phyloP scores from a whole-genome alignment of 2,113 vertebrate species.

The Osmerus mordax region DNA sequence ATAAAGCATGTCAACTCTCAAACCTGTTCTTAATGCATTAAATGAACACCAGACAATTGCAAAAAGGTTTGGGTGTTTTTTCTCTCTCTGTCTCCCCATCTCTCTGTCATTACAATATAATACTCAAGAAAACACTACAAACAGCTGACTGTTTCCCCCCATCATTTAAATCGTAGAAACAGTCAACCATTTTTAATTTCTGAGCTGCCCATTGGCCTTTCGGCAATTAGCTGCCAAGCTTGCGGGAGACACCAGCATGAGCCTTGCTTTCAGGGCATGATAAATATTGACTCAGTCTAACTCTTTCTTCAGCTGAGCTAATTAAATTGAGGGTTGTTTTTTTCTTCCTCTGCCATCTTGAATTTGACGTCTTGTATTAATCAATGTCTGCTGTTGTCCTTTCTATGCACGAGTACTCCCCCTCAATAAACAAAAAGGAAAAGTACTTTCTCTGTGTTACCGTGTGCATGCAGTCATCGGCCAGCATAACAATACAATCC shows the following conservation, averaged over 20 bases:
- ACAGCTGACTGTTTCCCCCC: too few species aligned
- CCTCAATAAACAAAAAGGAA: neutral
- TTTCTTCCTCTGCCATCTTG: conserved; percentile 58
- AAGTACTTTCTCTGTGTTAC: neutral
- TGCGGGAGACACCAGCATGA: conserved; percentile 22
- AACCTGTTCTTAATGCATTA: too few species aligned
- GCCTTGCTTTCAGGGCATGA: conserved; percentile 46
- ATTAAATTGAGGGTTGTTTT: conserved; percentile 67
- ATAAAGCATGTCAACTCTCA: too few species aligned
- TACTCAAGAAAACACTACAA: too few species aligned
- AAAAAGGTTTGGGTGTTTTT: conserved; percentile 4
- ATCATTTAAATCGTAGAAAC: conserved; percentile 45
- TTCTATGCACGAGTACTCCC: conserved; percentile 12
- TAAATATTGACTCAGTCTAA: conserved; percentile 69
- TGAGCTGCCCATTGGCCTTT: conserved; percentile 46
- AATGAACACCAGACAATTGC: too few species aligned
- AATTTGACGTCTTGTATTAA: conserved; percentile 59
- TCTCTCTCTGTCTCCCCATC: conserved; percentile 31
- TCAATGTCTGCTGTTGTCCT: conserved; percentile 49
- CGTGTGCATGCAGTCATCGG: neutral
- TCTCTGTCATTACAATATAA: conserved; percentile 48
- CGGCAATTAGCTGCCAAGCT: conserved; percentile 65
- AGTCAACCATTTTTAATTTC: conserved; percentile 37
- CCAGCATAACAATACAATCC: neutral
- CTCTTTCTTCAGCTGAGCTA: conserved; percentile 58